Base-by-base conservation (phyloP, 2,797 vertebrate genomes). In the Lithobates sylvaticus region DNA sequence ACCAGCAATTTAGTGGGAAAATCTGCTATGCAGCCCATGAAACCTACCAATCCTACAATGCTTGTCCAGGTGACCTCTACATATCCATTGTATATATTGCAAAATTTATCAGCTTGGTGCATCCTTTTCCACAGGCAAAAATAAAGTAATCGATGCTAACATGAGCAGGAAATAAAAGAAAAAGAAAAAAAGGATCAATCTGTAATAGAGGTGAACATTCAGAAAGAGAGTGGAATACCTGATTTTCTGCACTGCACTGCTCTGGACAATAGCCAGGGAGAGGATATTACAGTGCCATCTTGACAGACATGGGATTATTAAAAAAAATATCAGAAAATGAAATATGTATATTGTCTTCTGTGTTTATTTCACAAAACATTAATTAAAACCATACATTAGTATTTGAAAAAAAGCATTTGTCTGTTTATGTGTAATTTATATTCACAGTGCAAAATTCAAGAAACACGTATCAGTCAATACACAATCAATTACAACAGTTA, bases 171-270 rank as follows among this genome's bases (percentile, higher is more conserved):
- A 26, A 67, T 27, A 67, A 26, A 12, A 29, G 26, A 67, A 67
- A 13, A 36, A 36, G 34, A 36, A 36, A 36, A 61, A 61, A 27
- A 67, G 3, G 65, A 67, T 67, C 65, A 67, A 67, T 67, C 65
- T 67, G 12, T 67, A 29, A 67, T 67, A 67, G n/a, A 67, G n/a
- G 65, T 67, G 27, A 67, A 29, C 65, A 67, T 67, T 67, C 26
- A 29, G 65, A 1, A 67, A 67, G 10, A 29, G 64, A n/a, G 16
- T 2, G 54, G 21, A 61, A 61, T 61, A 67, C 12, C n/a, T 27
- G 65, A 67, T 67, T 67, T 61, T 67, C 65, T 67, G 5, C 13
- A 67, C 27, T 12, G 13, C 65, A 10, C n/a, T 67, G 65, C 2
- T 29, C 26, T 26, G 65, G 27, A 67, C 65, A 67, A 67, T 67